These are phyloP conservation scores for Leptinotarsa haldemani DNA, from an alignment of 2,888 invertebrate species.

Conservation along the genomic window DNA sequence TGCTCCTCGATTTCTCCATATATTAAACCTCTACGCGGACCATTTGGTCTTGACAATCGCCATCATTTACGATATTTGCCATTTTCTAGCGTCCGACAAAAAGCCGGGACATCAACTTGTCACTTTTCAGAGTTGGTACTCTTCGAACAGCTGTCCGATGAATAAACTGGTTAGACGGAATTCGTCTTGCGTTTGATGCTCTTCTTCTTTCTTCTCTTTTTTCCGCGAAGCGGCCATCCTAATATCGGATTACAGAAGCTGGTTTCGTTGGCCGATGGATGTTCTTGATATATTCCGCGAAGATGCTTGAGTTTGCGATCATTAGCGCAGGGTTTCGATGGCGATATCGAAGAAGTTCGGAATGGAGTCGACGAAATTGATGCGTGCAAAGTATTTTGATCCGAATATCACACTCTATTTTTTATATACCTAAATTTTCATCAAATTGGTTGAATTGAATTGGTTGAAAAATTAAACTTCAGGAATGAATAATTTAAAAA, in stretches of 20 bases:
- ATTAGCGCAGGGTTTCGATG: background rate
- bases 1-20: constrained; percentile 10
- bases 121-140: constrained; percentile 40
- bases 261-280: constrained; percentile 1
- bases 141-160: constrained; percentile 41
- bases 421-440: no score
- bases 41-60: constrained; percentile 36
- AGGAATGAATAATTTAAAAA: no score
- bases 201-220: constrained; percentile 7
- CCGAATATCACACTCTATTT: background rate
- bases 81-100: constrained; percentile 43
- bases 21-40: constrained; percentile 12
- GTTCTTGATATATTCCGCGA: background rate
- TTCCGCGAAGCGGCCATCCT: constrained; percentile 8
- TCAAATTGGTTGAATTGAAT: no score
- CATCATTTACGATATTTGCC: constrained; percentile 42
- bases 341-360: background rate
- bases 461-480: no score
- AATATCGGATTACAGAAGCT: constrained; percentile 19
- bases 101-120: constrained; percentile 43
- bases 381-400: background rate
- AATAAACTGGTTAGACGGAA: constrained; percentile 51
- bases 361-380: background rate
- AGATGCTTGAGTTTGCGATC: background rate
- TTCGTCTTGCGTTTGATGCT: constrained; percentile 47